Percentiles rank a stretch among this genome's conserved stretches.
Evolutionary conservation across 2,888 invertebrate species (phyloP).

Genomic region (Thecophora atra): DNA sequence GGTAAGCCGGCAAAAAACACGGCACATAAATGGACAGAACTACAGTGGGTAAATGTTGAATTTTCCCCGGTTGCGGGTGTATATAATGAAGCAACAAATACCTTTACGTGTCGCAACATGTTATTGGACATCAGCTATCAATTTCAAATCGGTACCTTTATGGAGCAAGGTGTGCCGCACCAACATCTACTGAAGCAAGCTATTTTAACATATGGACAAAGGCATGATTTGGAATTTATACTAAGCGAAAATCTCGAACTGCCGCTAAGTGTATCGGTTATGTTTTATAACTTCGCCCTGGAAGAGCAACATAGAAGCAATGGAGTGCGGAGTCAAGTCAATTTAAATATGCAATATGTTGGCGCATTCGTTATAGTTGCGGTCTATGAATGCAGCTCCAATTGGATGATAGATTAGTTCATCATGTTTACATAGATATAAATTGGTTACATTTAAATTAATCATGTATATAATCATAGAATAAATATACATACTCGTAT

Average conservation of each 20-base stretch:
- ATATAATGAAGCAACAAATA: conserved; percentile 46
- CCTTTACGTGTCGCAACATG: conserved; percentile 62
- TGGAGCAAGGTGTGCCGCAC: conserved; percentile 46
- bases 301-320: conserved; percentile 11
- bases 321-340: background rate
- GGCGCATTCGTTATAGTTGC: background rate
- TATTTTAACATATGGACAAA: conserved; percentile 53
- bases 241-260: conserved; percentile 54
- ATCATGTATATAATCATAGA: too few relatives aligned
- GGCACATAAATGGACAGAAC: conserved; percentile 53
- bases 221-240: conserved; percentile 61
- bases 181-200: conserved; percentile 57
- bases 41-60: conserved; percentile 50
- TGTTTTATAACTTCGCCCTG: conserved; percentile 55
- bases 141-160: conserved; percentile 52
- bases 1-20: conserved; percentile 57
- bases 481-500: too few relatives aligned
- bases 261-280: conserved; percentile 57
- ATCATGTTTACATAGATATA: too few relatives aligned
- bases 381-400: background rate
- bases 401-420: too few relatives aligned
- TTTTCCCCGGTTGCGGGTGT: conserved; percentile 50
- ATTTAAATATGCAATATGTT: background rate
- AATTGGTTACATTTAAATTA: too few relatives aligned
- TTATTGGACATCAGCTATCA: conserved; percentile 57